Evolutionary conservation across 2,888 invertebrate species (phyloP), one percentile per base, ranked within the genome.

Genomic region (Napeogenes sylphis): DNA sequence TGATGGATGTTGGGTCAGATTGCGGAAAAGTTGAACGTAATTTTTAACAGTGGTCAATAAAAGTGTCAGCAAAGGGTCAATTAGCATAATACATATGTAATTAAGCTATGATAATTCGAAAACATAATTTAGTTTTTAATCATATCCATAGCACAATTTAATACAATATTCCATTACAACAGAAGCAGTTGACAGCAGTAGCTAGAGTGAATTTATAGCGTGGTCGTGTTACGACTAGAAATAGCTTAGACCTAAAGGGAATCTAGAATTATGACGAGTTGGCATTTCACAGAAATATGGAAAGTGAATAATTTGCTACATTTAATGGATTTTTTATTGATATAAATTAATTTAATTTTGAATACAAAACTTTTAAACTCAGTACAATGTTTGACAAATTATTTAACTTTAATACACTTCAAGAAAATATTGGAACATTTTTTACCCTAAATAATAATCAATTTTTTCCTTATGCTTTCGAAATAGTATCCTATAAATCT

Each of bases 111-210:
- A 64, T 61, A 57, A 64, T 62, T 51, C 58, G 45, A 57, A 62
- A 64, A 55, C 45, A 45, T 61, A 60, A 55, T 65, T 65, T 65
- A 65, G 61, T 65, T 51, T 51, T 51, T 51, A 51, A 51, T 51
- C 51, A 51, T 51, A 51, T 21, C 30, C 4, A 51, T 30, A 51
- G 51, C 61, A 63, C 54, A 58, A 64, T 64, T 59, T 59, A 64
- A 66, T 68, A 62, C 64, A 66, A 68, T 80, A 80, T 80, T 79
- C 80, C 74, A 79, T 80, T 78, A 79, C 65, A 59, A 56, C 57
- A 57, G 60, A 56, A 65, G 59, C 65, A 68, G 69, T 68, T 68
- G 69, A 68, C 69, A 65, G 66, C 55, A 45, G 14, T 45, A 54
- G 63, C 60, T 63, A 62, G 61, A 66, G 60, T 56, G 59, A 68